Percentiles rank a stretch among this genome's conserved stretches.
phyloP scores from a whole-genome alignment of 2,888 invertebrate genomes.

The Anagyrus pseudococci region DNA sequence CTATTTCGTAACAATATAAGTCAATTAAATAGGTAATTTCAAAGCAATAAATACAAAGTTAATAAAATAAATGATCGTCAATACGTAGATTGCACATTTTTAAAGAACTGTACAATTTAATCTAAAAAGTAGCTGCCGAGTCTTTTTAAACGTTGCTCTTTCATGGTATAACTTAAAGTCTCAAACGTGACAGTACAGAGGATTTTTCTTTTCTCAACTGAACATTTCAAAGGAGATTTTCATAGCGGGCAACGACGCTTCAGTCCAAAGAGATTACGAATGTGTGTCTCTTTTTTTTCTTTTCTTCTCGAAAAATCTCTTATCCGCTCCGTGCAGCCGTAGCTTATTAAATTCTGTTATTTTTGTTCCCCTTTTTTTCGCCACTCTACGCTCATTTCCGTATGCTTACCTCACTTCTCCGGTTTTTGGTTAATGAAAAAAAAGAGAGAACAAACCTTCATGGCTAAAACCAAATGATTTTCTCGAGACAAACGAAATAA shows the following conservation, averaged over 20 bases:
- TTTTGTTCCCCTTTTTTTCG: background rate
- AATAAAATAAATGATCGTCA: no score
- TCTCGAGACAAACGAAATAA: slow-evolving; percentile 15
- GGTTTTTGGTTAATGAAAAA: background rate
- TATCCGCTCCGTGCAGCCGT: slow-evolving; percentile 20
- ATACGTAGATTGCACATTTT: no score
- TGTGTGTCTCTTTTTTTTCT: slow-evolving; percentile 28
- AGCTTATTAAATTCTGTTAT: slow-evolving; percentile 31
- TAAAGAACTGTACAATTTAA: no score
- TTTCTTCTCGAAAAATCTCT: slow-evolving; percentile 5
- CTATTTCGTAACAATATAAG: no score
- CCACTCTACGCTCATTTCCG: background rate
- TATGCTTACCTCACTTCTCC: slow-evolving; percentile 3
- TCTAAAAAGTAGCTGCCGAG: no score
- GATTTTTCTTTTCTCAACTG: no score
- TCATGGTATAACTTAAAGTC: no score
- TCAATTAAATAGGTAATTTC: no score
- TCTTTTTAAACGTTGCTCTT: no score
- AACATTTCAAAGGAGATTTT: slow-evolving; percentile 43
- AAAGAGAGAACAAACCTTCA: background rate
- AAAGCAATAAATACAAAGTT: no score
- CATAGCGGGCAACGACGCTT: background rate
- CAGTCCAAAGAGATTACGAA: slow-evolving; percentile 28
- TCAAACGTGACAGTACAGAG: no score
- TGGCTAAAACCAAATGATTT: slow-evolving; percentile 6